These are phyloP conservation scores for Ligdia adustata DNA, from an alignment of 2,888 invertebrate species.

Conservation along the genomic window DNA sequence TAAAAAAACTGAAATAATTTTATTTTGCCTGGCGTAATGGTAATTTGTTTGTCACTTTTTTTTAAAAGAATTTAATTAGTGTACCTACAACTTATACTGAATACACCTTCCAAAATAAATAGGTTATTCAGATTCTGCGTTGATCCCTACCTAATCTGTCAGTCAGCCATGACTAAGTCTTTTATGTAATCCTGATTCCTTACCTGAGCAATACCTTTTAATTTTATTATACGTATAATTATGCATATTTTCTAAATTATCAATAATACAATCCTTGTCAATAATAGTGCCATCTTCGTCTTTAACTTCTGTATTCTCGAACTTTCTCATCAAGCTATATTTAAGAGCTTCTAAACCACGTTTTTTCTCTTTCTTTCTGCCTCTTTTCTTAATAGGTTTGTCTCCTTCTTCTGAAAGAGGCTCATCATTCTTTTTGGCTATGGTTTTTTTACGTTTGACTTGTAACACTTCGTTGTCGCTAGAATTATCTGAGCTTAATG, in stretches of 20 bases:
- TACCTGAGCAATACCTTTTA: constrained; percentile 5
- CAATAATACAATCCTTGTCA: constrained; percentile 7
- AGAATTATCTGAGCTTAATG: not conserved
- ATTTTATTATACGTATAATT: constrained; percentile 5
- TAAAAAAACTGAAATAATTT: too few relatives aligned
- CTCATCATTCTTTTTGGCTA: not conserved
- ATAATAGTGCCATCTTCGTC: constrained; percentile 7
- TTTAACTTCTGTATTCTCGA: constrained; percentile 4
- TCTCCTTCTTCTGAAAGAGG: not conserved
- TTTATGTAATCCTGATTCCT: not conserved
- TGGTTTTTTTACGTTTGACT: constrained; percentile 1
- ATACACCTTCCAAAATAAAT: not conserved
- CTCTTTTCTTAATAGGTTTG: not conserved
- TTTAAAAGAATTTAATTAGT: too few relatives aligned
- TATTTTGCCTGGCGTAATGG: not conserved
- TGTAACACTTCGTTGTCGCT: constrained; percentile 1
- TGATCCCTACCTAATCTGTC: too few relatives aligned
- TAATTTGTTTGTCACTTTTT: too few relatives aligned
- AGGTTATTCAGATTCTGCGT: too few relatives aligned
- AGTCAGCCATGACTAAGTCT: too few relatives aligned
- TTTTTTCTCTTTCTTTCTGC: not conserved
- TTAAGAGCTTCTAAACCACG: not conserved
- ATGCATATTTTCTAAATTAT: constrained; percentile 7
- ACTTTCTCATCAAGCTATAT: constrained; percentile 4
- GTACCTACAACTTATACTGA: too few relatives aligned